Percentiles rank a stretch among this genome's conserved stretches.
phyloP scores from a whole-genome alignment of 2,888 invertebrate genomes.

The Mimachlamys varia region DNA sequence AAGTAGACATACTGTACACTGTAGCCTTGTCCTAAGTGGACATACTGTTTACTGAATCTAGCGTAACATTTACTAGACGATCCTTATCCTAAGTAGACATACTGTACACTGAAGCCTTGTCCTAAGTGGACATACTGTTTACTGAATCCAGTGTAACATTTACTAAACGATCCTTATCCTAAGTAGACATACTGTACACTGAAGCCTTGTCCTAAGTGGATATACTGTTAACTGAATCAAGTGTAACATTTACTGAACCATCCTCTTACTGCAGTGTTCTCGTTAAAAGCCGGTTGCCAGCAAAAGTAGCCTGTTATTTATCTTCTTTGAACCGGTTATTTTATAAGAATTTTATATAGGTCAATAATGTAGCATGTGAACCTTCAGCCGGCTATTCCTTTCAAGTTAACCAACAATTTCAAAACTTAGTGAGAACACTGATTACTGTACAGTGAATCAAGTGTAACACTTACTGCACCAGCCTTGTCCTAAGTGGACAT shows the following conservation, averaged over 20 bases:
- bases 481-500: no score
- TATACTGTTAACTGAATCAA: conserved; percentile 49
- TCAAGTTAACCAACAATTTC: no score
- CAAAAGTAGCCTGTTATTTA: no score
- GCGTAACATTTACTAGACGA: conserved; percentile 53
- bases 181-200: no score
- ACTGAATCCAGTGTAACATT: conserved; percentile 47
- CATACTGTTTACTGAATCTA: conserved; percentile 49
- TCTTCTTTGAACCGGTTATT: no score
- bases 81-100: conserved; percentile 59
- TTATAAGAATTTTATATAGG: no score
- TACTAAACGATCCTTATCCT: conserved; percentile 59
- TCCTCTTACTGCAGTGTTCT: conserved; percentile 58
- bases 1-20: background rate
- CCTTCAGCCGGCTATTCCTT: no score
- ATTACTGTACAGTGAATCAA: background rate
- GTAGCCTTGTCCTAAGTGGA: background rate
- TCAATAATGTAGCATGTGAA: no score
- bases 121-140: conserved; percentile 34
- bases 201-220: background rate
- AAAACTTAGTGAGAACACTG: no score
- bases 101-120: no score
- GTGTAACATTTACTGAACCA: conserved; percentile 54
- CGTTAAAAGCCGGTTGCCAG: no score
- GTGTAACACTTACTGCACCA: no score